Percentiles rank a stretch among this genome's conserved stretches.
phyloP scores from a whole-genome alignment of 2,888 invertebrate species.

The Cephus nigrinus region DNA sequence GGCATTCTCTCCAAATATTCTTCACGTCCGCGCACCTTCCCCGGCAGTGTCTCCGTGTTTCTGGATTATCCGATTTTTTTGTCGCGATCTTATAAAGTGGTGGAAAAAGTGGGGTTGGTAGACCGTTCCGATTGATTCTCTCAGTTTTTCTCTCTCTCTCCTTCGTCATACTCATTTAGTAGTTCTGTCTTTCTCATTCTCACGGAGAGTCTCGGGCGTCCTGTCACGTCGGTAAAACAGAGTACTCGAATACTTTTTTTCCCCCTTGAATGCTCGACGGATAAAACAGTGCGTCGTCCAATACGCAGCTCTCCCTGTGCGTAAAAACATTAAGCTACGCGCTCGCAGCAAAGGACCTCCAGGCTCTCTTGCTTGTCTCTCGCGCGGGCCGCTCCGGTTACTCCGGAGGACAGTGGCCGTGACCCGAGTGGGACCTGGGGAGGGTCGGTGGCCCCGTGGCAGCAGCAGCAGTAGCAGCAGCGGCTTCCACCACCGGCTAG shows the following conservation, averaged over 20 bases:
- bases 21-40: neutral
- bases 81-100: too few relatives aligned
- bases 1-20: too few relatives aligned
- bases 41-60: neutral
- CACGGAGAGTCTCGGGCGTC: neutral
- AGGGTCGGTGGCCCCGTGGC: constrained; percentile 58
- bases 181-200: too few relatives aligned
- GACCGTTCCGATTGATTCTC: neutral
- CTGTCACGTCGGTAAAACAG: neutral
- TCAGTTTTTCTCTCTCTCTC: constrained; percentile 11
- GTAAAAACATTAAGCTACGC: neutral
- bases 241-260: neutral
- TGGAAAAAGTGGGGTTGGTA: too few relatives aligned
- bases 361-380: neutral
- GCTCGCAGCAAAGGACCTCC: neutral
- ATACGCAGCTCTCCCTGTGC: neutral
- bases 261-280: neutral
- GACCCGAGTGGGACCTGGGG: constrained; percentile 56
- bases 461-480: constrained; percentile 31
- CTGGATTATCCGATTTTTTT: too few relatives aligned
- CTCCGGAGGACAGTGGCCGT: constrained; percentile 61
- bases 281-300: neutral
- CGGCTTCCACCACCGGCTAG: constrained; percentile 19
- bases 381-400: neutral
- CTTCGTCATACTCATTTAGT: neutral